Conservation (phyloP, 2,797 vertebrate species). For the Coreius guichenoti region DNA sequence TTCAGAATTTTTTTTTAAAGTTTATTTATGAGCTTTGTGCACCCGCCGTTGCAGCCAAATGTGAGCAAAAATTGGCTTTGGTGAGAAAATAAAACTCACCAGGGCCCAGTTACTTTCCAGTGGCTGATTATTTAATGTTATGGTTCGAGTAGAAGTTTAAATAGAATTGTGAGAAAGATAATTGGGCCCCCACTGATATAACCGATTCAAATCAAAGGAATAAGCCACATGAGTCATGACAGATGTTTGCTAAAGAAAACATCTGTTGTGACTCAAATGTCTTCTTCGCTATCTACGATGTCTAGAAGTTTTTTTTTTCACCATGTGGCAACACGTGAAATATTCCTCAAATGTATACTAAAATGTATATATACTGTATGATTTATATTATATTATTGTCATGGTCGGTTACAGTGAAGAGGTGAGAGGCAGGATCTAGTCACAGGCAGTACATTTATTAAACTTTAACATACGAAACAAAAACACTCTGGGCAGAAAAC, state of each 20-base stretch:
- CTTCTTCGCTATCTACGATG: not conserved
- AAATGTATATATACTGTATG: not conserved
- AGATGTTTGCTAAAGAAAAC: constrained; percentile 22
- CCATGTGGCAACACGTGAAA: constrained; percentile 9
- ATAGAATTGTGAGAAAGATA: not conserved
- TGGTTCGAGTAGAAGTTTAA: not conserved
- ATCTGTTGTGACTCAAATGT: not conserved
- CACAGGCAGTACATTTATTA: not conserved
- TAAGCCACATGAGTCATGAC: not conserved
- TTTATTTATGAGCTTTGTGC: not conserved
- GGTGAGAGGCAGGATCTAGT: not conserved
- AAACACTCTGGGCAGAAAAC: not conserved
- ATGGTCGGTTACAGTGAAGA: not conserved
- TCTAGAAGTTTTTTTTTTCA: not conserved
- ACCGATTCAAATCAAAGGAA: constrained; percentile 17
- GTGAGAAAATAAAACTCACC: constrained; percentile 10
- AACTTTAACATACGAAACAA: not conserved
- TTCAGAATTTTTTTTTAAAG: not conserved
- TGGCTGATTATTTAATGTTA: not conserved
- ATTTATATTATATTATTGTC: not conserved
- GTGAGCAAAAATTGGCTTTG: not conserved
- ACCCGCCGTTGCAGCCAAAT: not conserved
- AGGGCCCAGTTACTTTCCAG: not conserved
- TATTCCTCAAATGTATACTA: not conserved
- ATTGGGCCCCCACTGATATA: not conserved